A percentile compares a stretch with the other conserved stretches of the same genome.
Conservation (phyloP, 2,888 invertebrate species). For the Gari tellinella region DNA sequence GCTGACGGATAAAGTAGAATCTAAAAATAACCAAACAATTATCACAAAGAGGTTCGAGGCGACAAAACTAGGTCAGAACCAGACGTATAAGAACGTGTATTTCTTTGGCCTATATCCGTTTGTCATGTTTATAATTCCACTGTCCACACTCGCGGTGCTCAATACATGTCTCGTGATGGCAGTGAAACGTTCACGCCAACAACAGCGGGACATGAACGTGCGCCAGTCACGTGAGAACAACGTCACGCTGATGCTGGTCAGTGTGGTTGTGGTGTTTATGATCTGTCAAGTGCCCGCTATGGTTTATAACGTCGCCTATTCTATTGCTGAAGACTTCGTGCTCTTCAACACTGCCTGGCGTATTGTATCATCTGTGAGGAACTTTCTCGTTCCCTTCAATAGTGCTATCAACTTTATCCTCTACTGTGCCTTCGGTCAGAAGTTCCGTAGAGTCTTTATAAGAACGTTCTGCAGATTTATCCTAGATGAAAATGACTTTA, state of each 20-base stretch:
- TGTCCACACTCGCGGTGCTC: slow-evolving; percentile 93
- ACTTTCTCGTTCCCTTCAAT: slow-evolving; percentile 97
- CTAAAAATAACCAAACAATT: slow-evolving; percentile 28
- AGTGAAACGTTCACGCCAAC: slow-evolving; percentile 94
- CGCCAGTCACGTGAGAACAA: slow-evolving; percentile 96
- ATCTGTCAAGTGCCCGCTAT: slow-evolving; percentile 91
- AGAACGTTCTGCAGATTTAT: slow-evolving; percentile 78
- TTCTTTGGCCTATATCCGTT: slow-evolving; percentile 97
- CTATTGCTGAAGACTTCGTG: slow-evolving; percentile 87
- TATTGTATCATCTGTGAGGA: slow-evolving; percentile 85
- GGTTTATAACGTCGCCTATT: slow-evolving; percentile 89
- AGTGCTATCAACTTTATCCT: slow-evolving; percentile 99
- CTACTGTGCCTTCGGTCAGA: slow-evolving; percentile 98
- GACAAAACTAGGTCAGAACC: slow-evolving; percentile 89
- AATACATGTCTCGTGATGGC: slow-evolving; percentile 93
- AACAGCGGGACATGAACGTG: slow-evolving; percentile 94
- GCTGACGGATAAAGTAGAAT: slow-evolving; percentile 40
- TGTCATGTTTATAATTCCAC: slow-evolving; percentile 97
- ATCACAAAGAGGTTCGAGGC: slow-evolving; percentile 84
- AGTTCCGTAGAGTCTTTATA: slow-evolving; percentile 88
- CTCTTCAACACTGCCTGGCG: slow-evolving; percentile 86
- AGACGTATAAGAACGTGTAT: slow-evolving; percentile 91
- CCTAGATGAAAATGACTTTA: slow-evolving; percentile 67
- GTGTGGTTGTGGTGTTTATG: slow-evolving; percentile 97
- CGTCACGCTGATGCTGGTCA: slow-evolving; percentile 96